phyloP scores from a whole-genome alignment of 2,113 vertebrate genomes.

The Salvelinus namaycush region DNA sequence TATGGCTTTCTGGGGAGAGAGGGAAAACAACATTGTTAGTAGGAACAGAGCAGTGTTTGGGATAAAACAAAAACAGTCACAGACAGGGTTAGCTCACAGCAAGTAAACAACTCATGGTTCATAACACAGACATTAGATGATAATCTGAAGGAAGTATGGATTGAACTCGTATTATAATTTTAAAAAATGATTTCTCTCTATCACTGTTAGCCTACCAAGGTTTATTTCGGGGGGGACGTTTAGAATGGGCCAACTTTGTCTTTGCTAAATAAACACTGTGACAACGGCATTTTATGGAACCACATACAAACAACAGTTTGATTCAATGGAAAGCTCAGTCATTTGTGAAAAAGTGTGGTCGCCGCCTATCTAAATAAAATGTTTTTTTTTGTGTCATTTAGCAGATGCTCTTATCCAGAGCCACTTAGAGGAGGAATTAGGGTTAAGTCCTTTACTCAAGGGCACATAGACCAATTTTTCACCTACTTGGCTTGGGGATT shows the following conservation, averaged over 20 bases:
- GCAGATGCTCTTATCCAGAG: too few species aligned
- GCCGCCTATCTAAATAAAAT: constrained; percentile 5
- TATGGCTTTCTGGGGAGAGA: constrained; percentile 14
- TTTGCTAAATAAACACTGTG: neutral
- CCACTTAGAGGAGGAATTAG: too few species aligned
- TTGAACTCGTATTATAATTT: too few species aligned
- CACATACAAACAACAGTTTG: neutral
- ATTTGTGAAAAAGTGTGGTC: neutral
- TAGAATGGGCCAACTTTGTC: neutral
- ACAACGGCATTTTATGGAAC: neutral
- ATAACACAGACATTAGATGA: too few species aligned
- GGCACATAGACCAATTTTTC: too few species aligned
- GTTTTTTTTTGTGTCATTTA: too few species aligned
- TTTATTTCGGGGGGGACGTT: neutral
- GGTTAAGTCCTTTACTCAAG: too few species aligned
- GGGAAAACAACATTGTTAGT: neutral
- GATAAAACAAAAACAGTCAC: constrained; percentile 38
- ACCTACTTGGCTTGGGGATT: too few species aligned
- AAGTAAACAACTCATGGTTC: neutral
- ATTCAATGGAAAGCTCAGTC: neutral
- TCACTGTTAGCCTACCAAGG: too few species aligned
- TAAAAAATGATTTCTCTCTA: too few species aligned
- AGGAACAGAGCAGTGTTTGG: constrained; percentile 7
- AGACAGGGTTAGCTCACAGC: constrained; percentile 31
- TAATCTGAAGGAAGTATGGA: too few species aligned